Evolutionary conservation across 30 jellyfish, hydroid and myxozoan genomes (phyloP), one percentile per base, ranked within the genome.

Genomic region (Rhopilema esculentum): DNA sequence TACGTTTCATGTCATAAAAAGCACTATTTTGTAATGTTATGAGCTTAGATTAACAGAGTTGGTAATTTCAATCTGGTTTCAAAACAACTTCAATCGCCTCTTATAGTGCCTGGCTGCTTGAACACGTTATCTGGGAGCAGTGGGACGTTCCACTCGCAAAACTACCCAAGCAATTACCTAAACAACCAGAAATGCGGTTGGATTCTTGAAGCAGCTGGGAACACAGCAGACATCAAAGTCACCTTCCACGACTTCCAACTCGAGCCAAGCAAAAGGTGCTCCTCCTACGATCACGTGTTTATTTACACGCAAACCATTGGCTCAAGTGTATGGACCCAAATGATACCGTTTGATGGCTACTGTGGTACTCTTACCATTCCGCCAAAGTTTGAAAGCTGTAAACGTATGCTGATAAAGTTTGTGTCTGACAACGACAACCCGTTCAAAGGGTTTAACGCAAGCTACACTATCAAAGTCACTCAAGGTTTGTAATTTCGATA

Each of bases 391-490:
- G 91, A 72, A 9, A 91, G 86, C 51, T 74, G 97, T 63, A 88
- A 93, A 50, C 48, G 88, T 9, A 84, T 93, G 91, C 79, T 93
- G 72, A 57, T 93, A 68, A 72, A 79, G 82, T 93, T 93, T 75
- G 90, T 77, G 27, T 89, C 98, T 4, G 98, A 93, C 68, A 53
- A 32, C 28, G 20, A 85, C 8, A 84, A 83, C 49, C 40, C 88
- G 0, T 93, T 82, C 88, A 71, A 89, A 40, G 98, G 98, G 12
- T 93, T 93, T 72, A 93, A 93, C 71, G 98, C 98, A 0, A 87
- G 97, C 8, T 89, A 88, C 79, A 24, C 73, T 15, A 84, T 93
- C 81, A 62, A 80, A 48, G 89, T 93, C 69, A 93, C 97, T 1
- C 86, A 83, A 78, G 97, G 98, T 88, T 51, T 1, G 91, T 77